phyloP scores from a whole-genome alignment of 2,888 invertebrate genomes.

The Apamea sordens region DNA sequence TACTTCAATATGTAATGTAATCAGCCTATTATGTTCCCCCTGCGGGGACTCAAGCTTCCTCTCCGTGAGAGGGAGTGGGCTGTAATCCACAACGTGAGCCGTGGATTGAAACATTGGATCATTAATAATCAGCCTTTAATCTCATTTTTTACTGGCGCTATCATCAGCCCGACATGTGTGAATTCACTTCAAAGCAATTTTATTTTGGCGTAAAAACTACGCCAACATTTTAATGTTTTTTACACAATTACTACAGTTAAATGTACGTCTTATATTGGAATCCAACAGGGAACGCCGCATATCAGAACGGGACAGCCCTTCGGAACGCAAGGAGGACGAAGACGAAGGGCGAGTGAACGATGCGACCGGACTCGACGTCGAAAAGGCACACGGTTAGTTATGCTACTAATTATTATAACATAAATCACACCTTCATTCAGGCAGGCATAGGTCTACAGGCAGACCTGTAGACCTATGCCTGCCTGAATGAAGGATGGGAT shows the following conservation, averaged over 20 bases:
- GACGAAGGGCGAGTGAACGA: conserved; percentile 88
- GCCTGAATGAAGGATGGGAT: too few relatives aligned
- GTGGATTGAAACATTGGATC: neutral
- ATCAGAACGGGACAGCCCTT: conserved; percentile 87
- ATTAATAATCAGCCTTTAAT: neutral
- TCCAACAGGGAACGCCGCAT: conserved; percentile 83
- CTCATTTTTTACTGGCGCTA: neutral
- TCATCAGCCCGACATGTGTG: neutral
- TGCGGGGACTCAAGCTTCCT: neutral
- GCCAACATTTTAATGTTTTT: neutral
- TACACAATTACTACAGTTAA: neutral
- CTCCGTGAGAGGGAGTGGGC: neutral
- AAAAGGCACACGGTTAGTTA: conserved; percentile 81
- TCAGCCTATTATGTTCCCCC: neutral
- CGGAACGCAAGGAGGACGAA: conserved; percentile 87
- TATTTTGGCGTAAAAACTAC: neutral
- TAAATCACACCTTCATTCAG: neutral
- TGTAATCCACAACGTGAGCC: neutral
- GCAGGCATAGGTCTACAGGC: neutral
- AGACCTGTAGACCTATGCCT: too few relatives aligned
- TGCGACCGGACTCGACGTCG: conserved; percentile 77
- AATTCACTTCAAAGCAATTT: neutral
- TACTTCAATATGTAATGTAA: neutral
- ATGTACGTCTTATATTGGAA: neutral
- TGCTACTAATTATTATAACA: neutral